Base-by-base conservation (phyloP, 2,888 invertebrate genomes). In the Ophion ventricosus region DNA sequence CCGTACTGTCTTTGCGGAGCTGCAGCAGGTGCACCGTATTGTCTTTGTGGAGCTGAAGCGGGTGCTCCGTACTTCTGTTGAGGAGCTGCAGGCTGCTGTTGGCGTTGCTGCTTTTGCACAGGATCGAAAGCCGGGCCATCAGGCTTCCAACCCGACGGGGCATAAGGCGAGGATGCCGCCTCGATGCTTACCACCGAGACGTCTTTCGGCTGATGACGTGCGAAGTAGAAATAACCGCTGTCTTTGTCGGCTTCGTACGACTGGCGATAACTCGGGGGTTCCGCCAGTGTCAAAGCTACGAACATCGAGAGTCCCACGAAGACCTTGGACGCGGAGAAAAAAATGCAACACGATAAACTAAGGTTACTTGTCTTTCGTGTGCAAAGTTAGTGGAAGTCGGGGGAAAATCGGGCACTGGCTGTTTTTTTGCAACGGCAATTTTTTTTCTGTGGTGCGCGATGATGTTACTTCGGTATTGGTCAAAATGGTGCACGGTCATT, bases 141-240 rank as follows among this genome's bases (percentile, higher is more conserved):
- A 29, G 94, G 94, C 82, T 89, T 92, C 93, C 94, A 94, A 43
- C 94, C 94, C 17, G 94, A 92, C 2, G 94, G 88, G 26, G 89
- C 82, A 83, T 94, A 95, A 2, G 94, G 93, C 7, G 92, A 92
- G 0, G 90, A 88, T 10, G 85, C 88, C 5, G 85, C 89, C 61
- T 83, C 86, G 35, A 89, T 76, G 76, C 82, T 63, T 56, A 81
- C 64, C 1, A 87, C 67, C 43, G 87, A 73, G 0, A 85, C 29
- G 8, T 77, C 61, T 59, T 90, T 90, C 61, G 91, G 91, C 56
- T 92, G 90, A 29, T 92, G 92, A 23, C 90, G 91, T 1, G 92
- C 92, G n/a, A 93, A 90, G 81, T 90, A 93, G 74, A 91, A 93
- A 23, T 87, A 80, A 57, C 72, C 59, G 26, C 73, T 88, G 75